Percentiles rank a stretch among this genome's conserved stretches.
Evolutionary conservation across 2,888 invertebrate genomes (phyloP).

Genomic region (Digitonthophagus gazella): DNA sequence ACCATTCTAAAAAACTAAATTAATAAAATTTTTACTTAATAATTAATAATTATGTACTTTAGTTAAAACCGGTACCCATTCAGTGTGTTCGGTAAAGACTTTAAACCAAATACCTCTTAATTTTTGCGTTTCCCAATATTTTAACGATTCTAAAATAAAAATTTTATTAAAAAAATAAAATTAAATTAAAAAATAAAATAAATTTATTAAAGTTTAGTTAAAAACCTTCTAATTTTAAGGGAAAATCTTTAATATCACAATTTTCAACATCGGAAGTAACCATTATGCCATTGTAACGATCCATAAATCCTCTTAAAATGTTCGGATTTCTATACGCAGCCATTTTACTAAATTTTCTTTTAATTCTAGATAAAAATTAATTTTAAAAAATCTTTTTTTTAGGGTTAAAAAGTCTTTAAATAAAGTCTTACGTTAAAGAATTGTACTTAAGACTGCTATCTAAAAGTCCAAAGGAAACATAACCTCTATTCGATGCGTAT

Average conservation of each 20-base stretch:
- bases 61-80: conserved; percentile 73
- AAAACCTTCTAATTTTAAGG: conserved; percentile 56
- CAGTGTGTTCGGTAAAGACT: conserved; percentile 66
- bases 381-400: too few relatives aligned
- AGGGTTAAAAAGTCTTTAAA: too few relatives aligned
- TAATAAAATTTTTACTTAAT: conserved; percentile 1
- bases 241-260: conserved; percentile 55
- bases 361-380: conserved; percentile 10
- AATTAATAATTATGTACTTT: conserved; percentile 54
- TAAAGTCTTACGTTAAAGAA: not conserved
- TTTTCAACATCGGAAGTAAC: conserved; percentile 63
- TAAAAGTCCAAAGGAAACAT: too few relatives aligned
- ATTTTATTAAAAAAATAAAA: not conserved
- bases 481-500: not conserved
- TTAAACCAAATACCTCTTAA: conserved; percentile 80
- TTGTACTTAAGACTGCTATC: too few relatives aligned
- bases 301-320: conserved; percentile 55
- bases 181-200: not conserved
- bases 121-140: conserved; percentile 63
- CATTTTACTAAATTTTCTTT: conserved; percentile 21
- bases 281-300: conserved; percentile 73
- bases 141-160: conserved; percentile 61
- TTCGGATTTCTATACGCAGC: conserved; percentile 10
- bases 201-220: conserved; percentile 10
- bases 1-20: conserved; percentile 58